Percentiles rank a stretch among this genome's conserved stretches.
These are phyloP conservation scores for Betta splendens DNA, from an alignment of 2,797 vertebrate species.

Conservation along the genomic window DNA sequence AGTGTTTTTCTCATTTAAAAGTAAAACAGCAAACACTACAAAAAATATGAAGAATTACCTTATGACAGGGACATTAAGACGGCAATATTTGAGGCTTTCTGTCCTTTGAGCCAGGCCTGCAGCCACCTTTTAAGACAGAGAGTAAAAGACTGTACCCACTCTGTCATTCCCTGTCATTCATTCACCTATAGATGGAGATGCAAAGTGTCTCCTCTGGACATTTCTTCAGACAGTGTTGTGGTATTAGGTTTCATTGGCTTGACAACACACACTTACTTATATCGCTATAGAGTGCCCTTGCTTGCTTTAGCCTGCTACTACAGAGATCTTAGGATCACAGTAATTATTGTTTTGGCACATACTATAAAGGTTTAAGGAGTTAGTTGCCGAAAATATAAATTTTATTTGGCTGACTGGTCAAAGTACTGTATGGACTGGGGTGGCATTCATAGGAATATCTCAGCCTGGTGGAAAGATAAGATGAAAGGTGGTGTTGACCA, in stretches of 20 bases:
- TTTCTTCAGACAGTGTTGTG: neutral
- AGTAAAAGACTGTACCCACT: slow-evolving; percentile 7
- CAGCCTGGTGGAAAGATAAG: slow-evolving; percentile 57
- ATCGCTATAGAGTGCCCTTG: slow-evolving; percentile 2
- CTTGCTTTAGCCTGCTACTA: slow-evolving; percentile 39
- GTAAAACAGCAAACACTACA: too few relatives aligned
- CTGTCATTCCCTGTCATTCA: neutral
- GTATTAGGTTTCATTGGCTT: slow-evolving; percentile 10
- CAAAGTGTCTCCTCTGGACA: neutral
- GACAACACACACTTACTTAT: slow-evolving; percentile 6
- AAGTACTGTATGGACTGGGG: slow-evolving; percentile 27
- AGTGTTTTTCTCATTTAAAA: too few relatives aligned
- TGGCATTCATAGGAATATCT: slow-evolving; percentile 44
- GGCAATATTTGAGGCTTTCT: slow-evolving; percentile 2
- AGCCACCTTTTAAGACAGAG: slow-evolving; percentile 9
- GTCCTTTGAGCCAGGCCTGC: slow-evolving; percentile 14
- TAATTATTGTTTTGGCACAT: slow-evolving; percentile 25
- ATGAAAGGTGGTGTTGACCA: slow-evolving; percentile 36
- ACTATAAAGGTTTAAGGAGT: slow-evolving; percentile 7
- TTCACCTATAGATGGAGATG: slow-evolving; percentile 9
- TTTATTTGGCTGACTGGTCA: slow-evolving; percentile 32
- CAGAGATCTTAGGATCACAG: slow-evolving; percentile 8
- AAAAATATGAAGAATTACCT: neutral
- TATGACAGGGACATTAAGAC: slow-evolving; percentile 15
- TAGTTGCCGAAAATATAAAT: slow-evolving; percentile 4